These are phyloP conservation scores for Drosophila stalkeri DNA, from an alignment of 2,888 invertebrate species.

Conservation along the genomic window DNA sequence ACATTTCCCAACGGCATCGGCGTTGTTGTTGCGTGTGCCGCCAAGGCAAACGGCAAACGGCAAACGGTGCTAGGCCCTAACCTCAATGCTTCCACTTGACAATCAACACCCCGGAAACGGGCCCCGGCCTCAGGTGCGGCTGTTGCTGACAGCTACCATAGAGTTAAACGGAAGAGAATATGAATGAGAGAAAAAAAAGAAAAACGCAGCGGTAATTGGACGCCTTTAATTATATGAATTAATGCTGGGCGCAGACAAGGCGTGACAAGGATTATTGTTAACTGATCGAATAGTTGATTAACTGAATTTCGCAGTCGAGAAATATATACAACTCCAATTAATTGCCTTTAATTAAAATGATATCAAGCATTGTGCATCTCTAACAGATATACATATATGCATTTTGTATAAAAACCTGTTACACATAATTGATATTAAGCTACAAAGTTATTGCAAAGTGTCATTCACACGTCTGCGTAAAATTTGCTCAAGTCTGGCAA, in stretches of 20 bases:
- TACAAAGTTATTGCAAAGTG: background rate
- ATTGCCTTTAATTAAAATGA: conserved; percentile 9
- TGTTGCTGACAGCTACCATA: conserved; percentile 66
- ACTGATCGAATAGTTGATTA: conserved; percentile 35
- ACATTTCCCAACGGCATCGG: conserved; percentile 66
- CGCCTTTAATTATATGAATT: conserved; percentile 75
- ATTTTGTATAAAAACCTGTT: no score
- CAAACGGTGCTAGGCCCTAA: conserved; percentile 41
- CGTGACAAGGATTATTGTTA: conserved; percentile 26
- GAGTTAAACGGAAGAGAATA: conserved; percentile 48
- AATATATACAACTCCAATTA: conserved; percentile 20
- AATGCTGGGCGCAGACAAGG: conserved; percentile 35
- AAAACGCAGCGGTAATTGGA: conserved; percentile 61
- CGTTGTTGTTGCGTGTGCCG: conserved; percentile 51
- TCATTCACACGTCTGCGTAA: background rate
- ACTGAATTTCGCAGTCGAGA: conserved; percentile 8
- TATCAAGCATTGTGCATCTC: background rate
- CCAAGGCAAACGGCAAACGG: conserved; percentile 8
- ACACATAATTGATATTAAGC: background rate
- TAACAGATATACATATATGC: background rate
- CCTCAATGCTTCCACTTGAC: conserved; percentile 66
- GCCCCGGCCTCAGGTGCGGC: conserved; percentile 54
- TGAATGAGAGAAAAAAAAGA: conserved; percentile 27
- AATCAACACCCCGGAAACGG: conserved; percentile 56
- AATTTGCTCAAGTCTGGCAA: background rate